Base-by-base conservation (phyloP, 2,113 vertebrate species). In the Naja naja region DNA sequence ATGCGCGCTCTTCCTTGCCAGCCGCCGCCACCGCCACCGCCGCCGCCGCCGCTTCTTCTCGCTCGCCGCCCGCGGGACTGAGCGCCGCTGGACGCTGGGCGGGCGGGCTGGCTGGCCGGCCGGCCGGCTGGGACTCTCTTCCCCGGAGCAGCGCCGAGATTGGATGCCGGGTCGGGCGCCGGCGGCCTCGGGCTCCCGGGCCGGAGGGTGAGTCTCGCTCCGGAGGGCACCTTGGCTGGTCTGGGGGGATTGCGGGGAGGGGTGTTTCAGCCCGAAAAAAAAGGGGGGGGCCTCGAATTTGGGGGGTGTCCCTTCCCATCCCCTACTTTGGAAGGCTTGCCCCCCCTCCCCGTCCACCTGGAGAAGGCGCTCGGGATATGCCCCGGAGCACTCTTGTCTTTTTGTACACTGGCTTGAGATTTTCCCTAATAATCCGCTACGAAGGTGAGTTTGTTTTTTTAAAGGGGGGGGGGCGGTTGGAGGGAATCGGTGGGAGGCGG, bases 341-440 rank as follows among this genome's bases (percentile, higher is more conserved):
- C 49, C 49, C 47, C 8, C 55, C 4, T 27, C 30, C 4, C 11
- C 4, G 34, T 12, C 0, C 56, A 90, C 8, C 2, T 16, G 58
- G 58, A 16, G 7, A 34, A 8, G 53, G 53, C 54, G 27, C 90
- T 91, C 47, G 1, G 3, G 25, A 34, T 18, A 85, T 45, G 69
- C 52, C 81, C 52, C 25, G 34, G 18, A 39, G 20, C 85, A 14
- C 90, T 58, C 54, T 60, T 34, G 11, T 14, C 23, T 53, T 16
- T 16, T 1, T 7, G 4, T 4, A 23, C 20, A 1, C 30, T 23
- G 22, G 47, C 16, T 0, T 34, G 23, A 0, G 2, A 20, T 43
- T 81, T 18, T 56, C 6, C 7, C 56, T 9, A 56, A 25, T 25
- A 60, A 8, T 85, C 18, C 34, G 20, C 2, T 58, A 9, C 4